These are phyloP conservation scores for Drosophila trapezifrons DNA, from an alignment of 1,140 invertebrate species.

Conservation along the genomic window DNA sequence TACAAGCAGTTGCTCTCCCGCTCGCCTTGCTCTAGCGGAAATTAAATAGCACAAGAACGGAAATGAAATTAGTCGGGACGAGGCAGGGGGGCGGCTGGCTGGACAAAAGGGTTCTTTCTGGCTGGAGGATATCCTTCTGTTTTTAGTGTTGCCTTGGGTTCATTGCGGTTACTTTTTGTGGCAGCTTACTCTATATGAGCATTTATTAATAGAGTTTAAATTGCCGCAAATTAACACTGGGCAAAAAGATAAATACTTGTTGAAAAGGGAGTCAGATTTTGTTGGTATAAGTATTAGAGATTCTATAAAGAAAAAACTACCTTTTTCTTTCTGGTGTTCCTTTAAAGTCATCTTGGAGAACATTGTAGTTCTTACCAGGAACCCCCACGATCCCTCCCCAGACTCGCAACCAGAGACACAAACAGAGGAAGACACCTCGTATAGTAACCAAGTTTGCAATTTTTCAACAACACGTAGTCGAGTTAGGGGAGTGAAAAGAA, in stretches of 20 bases:
- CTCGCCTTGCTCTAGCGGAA: slow-evolving; percentile 56
- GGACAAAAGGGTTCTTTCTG: slow-evolving; percentile 21
- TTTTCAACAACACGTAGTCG: slow-evolving; percentile 49
- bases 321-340: background rate
- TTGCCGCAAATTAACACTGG: slow-evolving; percentile 11
- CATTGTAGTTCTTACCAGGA: background rate
- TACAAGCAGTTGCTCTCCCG: slow-evolving; percentile 61
- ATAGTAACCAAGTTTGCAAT: slow-evolving; percentile 58
- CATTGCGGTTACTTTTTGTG: slow-evolving; percentile 26
- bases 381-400: background rate
- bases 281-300: no score
- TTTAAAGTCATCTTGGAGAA: slow-evolving; percentile 5
- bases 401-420: slow-evolving; percentile 1
- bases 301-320: no score
- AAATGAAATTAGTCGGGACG: slow-evolving; percentile 71
- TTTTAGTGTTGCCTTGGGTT: slow-evolving; percentile 1
- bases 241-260: background rate
- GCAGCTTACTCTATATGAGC: background rate
- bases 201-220: slow-evolving; percentile 29
- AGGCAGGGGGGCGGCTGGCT: slow-evolving; percentile 4
- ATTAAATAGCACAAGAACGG: slow-evolving; percentile 74
- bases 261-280: background rate
- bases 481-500: slow-evolving; percentile 3
- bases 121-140: background rate
- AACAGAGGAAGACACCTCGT: slow-evolving; percentile 31